A percentile compares a stretch with the other conserved stretches of the same genome.
These are phyloP conservation scores for Odontamblyopus rebecca DNA, from an alignment of 2,797 vertebrate genomes.

Conservation along the genomic window DNA sequence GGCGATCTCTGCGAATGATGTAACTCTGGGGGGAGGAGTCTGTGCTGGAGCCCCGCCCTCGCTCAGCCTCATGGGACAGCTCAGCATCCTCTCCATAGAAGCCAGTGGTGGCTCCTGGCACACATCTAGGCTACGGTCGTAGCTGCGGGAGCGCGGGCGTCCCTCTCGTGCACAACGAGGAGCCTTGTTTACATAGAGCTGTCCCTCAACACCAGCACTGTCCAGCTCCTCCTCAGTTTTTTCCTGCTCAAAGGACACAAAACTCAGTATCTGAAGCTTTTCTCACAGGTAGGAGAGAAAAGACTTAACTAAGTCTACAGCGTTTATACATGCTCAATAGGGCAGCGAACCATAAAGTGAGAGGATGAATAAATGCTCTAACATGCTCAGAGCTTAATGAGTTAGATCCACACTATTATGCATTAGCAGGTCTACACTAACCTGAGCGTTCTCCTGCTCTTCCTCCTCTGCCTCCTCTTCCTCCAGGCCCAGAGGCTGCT, in stretches of 20 bases:
- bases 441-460: slow-evolving; percentile 16
- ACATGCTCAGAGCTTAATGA: background rate
- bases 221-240: slow-evolving; percentile 26
- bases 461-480: slow-evolving; percentile 68
- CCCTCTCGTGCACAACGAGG: slow-evolving; percentile 73
- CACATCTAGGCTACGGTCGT: slow-evolving; percentile 89
- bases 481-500: slow-evolving; percentile 60
- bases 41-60: slow-evolving; percentile 67
- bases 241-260: slow-evolving; percentile 34
- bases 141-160: slow-evolving; percentile 91
- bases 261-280: background rate
- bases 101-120: slow-evolving; percentile 81
- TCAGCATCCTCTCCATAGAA: slow-evolving; percentile 93
- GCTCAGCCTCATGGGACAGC: slow-evolving; percentile 92
- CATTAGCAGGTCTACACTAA: slow-evolving; percentile 25
- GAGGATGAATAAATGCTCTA: background rate
- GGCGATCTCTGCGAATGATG: slow-evolving; percentile 94
- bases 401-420: background rate
- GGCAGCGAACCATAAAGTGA: background rate
- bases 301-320: no score
- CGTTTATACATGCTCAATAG: background rate
- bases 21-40: slow-evolving; percentile 84
- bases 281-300: no score
- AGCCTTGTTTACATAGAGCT: slow-evolving; percentile 89
- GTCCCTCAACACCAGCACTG: slow-evolving; percentile 78